These are phyloP conservation scores for Empidonax traillii DNA, from an alignment of 2,113 vertebrate species.

Conservation along the genomic window DNA sequence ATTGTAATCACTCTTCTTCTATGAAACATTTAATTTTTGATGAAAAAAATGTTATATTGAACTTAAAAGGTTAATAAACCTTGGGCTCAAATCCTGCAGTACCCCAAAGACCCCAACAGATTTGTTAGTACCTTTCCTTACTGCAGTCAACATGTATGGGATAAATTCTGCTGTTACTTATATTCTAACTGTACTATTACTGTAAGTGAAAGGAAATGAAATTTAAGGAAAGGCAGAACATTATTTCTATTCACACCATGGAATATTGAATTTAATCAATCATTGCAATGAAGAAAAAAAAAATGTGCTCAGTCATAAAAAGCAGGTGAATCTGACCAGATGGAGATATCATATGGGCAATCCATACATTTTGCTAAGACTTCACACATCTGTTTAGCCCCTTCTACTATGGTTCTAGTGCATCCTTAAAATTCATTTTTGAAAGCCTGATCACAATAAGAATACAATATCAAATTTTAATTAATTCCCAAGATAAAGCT, in stretches of 20 bases:
- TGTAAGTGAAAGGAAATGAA: not conserved
- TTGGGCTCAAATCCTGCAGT: not conserved
- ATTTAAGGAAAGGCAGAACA: not conserved
- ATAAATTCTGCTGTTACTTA: not conserved
- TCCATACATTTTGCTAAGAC: not conserved
- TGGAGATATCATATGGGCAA: not conserved
- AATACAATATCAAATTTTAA: slow-evolving; percentile 19
- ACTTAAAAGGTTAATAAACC: not conserved
- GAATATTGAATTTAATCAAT: not conserved
- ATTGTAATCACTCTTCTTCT: not conserved
- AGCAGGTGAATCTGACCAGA: not conserved
- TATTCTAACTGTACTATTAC: not conserved
- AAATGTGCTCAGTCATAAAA: not conserved
- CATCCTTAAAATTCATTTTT: not conserved
- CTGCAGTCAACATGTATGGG: rapidly evolving
- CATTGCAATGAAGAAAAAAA: not conserved
- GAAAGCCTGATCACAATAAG: not conserved
- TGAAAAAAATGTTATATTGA: not conserved
- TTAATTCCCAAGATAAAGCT: slow-evolving; percentile 5
- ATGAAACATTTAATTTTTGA: not conserved
- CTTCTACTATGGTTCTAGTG: not conserved
- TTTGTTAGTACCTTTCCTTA: not conserved
- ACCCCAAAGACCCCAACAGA: not conserved
- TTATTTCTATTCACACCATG: rapidly evolving
- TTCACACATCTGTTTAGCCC: not conserved